phyloP scores from a whole-genome alignment of 2,797 vertebrate species.

The Mionectes olivaceus region DNA sequence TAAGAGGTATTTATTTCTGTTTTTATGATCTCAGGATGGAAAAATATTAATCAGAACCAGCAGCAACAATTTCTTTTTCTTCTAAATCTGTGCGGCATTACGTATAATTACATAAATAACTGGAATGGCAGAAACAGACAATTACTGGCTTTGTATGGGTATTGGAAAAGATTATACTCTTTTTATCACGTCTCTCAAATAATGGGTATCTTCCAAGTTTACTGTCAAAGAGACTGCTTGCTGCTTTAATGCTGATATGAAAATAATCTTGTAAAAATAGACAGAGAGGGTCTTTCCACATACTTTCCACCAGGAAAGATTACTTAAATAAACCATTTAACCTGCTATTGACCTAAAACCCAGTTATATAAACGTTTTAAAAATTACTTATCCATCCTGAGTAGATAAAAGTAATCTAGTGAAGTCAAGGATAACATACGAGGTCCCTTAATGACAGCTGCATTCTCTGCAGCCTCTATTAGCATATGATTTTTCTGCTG shows the following conservation, averaged over 20 bases:
- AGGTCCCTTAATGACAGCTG: slow-evolving; percentile 29
- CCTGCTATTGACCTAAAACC: slow-evolving; percentile 59
- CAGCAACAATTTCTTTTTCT: slow-evolving; percentile 49
- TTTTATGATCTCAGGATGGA: slow-evolving; percentile 36
- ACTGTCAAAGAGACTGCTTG: slow-evolving; percentile 35
- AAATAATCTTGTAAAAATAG: slow-evolving; percentile 64
- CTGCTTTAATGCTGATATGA: slow-evolving; percentile 50
- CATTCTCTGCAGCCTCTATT: slow-evolving; percentile 19
- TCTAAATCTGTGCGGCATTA: slow-evolving; percentile 62
- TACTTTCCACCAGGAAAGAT: slow-evolving; percentile 20
- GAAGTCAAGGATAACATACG: slow-evolving; percentile 31
- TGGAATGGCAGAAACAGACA: slow-evolving; percentile 56
- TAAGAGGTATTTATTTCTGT: slow-evolving; percentile 12
- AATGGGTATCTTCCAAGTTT: slow-evolving; percentile 55
- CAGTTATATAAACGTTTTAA: slow-evolving; percentile 49
- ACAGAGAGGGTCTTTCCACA: slow-evolving; percentile 37
- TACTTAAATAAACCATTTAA: slow-evolving; percentile 55
- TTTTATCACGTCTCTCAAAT: slow-evolving; percentile 56
- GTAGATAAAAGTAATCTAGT: slow-evolving; percentile 52
- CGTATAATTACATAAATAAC: slow-evolving; percentile 69
- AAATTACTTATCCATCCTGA: slow-evolving; percentile 44
- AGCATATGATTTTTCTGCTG: slow-evolving; percentile 19
- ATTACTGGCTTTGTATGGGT: slow-evolving; percentile 56
- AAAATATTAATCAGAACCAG: slow-evolving; percentile 60
- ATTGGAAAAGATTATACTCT: slow-evolving; percentile 63